Conservation (phyloP, 1,140 invertebrate species). For the Heliothis subflexa region DNA sequence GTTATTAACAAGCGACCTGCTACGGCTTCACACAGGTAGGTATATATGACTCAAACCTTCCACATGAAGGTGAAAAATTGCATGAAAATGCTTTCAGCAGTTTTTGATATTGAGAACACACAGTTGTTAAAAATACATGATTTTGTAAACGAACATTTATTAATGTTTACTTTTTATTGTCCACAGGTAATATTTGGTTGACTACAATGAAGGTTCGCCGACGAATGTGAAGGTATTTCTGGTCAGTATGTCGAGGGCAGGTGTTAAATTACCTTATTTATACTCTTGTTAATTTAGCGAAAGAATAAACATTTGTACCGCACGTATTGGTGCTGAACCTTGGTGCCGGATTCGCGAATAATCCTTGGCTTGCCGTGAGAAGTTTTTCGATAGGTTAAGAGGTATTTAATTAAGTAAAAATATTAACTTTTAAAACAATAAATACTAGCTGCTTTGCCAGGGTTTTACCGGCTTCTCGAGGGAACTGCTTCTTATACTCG, state of each 20-base stretch:
- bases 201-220: neutral
- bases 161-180: slow-evolving; percentile 42
- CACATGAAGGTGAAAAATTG: too few species aligned
- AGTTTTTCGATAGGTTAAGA: too few species aligned
- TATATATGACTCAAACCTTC: too few species aligned
- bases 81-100: too few species aligned
- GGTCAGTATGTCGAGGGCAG: slow-evolving; percentile 27
- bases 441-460: too few species aligned
- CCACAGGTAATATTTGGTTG: slow-evolving; percentile 45
- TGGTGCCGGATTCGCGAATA: neutral
- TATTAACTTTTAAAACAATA: too few species aligned
- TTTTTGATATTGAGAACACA: too few species aligned
- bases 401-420: too few species aligned
- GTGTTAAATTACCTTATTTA: slow-evolving; percentile 35
- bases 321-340: neutral
- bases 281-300: slow-evolving; percentile 2
- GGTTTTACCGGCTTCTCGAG: too few species aligned
- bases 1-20: neutral
- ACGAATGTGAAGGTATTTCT: slow-evolving; percentile 26
- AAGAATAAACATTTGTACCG: neutral
- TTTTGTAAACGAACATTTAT: neutral
- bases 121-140: neutral
- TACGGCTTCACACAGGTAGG: neutral
- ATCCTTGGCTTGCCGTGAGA: neutral
- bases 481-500: too few species aligned